phyloP scores from a whole-genome alignment of 2,888 invertebrate species.

The Melinaea menophilus region DNA sequence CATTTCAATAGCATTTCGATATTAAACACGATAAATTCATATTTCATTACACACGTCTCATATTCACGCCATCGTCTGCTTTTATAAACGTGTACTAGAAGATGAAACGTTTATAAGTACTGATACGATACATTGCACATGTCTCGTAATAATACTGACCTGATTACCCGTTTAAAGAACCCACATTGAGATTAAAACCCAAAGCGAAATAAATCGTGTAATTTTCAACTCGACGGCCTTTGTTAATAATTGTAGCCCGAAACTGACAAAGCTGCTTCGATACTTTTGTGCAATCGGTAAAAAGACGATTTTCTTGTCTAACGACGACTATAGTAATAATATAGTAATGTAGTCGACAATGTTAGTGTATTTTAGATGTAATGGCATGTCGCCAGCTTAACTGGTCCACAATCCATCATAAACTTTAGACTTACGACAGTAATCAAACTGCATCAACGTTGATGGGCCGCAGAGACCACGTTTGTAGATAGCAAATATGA shows the following conservation, averaged over 20 bases:
- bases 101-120: conserved; percentile 16
- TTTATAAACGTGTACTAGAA: conserved; percentile 8
- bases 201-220: conserved; percentile 60
- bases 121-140: conserved; percentile 24
- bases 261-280: conserved; percentile 30
- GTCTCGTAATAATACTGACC: conserved; percentile 44
- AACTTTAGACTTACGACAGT: conserved; percentile 37
- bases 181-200: conserved; percentile 59
- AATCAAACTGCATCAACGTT: too few relatives aligned
- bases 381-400: conserved; percentile 5
- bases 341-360: not conserved
- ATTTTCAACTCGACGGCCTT: conserved; percentile 60
- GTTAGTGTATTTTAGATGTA: not conserved
- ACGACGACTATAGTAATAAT: not conserved
- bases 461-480: too few relatives aligned
- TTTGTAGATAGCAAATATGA: too few relatives aligned
- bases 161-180: conserved; percentile 61
- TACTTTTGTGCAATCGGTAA: not conserved
- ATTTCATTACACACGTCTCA: not conserved
- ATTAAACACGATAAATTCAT: too few relatives aligned
- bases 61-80: conserved; percentile 4
- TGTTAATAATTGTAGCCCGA: conserved; percentile 54
- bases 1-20: too few relatives aligned
- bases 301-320: conserved; percentile 1
- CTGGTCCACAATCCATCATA: conserved; percentile 11